phyloP scores from a whole-genome alignment of 2,888 invertebrate species.

The Steinernema hermaphroditum region DNA sequence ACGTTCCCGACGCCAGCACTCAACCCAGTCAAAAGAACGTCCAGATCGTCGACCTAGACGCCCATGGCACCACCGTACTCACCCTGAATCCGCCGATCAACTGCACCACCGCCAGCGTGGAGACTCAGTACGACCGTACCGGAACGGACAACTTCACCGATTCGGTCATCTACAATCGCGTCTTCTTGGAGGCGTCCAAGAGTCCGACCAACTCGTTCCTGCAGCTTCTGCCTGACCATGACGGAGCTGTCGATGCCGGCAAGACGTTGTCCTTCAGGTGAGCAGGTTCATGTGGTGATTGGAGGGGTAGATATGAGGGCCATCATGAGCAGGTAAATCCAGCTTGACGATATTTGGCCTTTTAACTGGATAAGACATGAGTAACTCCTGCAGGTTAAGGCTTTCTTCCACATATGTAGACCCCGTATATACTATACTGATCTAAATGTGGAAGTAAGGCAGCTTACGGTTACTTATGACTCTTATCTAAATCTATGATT shows the following conservation, averaged over 20 bases:
- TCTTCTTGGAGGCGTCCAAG: constrained; percentile 63
- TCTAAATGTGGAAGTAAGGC: too few relatives aligned
- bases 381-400: too few relatives aligned
- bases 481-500: too few relatives aligned
- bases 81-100: constrained; percentile 61
- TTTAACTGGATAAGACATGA: too few relatives aligned
- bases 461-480: too few relatives aligned
- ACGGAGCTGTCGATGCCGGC: constrained; percentile 62
- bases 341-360: too few relatives aligned
- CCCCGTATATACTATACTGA: too few relatives aligned
- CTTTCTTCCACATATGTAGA: too few relatives aligned
- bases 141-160: constrained; percentile 64
- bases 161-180: constrained; percentile 53
- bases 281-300: constrained; percentile 15
- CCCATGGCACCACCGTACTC: constrained; percentile 63
- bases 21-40: constrained; percentile 41
- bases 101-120: constrained; percentile 59
- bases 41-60: constrained; percentile 60
- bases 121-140: constrained; percentile 58
- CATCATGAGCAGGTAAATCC: too few relatives aligned
- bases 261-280: constrained; percentile 42
- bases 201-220: constrained; percentile 63
- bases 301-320: constrained; percentile 38
- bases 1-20: constrained; percentile 48
- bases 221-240: constrained; percentile 62